These are phyloP conservation scores for Meiosimyza decipiens DNA, from an alignment of 2,888 invertebrate species.

Conservation along the genomic window DNA sequence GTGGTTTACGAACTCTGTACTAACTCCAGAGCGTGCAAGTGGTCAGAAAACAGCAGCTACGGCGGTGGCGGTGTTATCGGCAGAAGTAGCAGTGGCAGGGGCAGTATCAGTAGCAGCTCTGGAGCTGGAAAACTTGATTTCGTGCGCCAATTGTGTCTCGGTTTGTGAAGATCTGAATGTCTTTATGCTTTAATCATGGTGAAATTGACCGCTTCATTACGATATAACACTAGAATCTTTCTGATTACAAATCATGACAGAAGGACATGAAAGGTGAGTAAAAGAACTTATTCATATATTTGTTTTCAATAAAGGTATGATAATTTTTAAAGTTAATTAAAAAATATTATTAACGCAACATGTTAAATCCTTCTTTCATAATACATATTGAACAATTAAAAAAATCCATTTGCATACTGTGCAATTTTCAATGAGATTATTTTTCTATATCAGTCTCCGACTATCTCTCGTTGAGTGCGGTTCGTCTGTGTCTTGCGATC, in stretches of 20 bases:
- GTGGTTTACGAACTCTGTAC: too few relatives aligned
- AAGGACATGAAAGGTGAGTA: constrained; percentile 90
- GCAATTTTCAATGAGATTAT: too few relatives aligned
- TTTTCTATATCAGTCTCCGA: too few relatives aligned
- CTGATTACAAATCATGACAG: constrained; percentile 89
- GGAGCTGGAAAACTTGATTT: constrained; percentile 14
- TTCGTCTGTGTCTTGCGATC: too few relatives aligned
- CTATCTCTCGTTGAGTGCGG: too few relatives aligned
- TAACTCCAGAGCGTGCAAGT: neutral
- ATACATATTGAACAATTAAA: too few relatives aligned
- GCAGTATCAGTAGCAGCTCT: constrained; percentile 1
- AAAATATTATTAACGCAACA: too few relatives aligned
- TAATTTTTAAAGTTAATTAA: neutral
- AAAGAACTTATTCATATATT: neutral
- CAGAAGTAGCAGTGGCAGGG: constrained; percentile 18
- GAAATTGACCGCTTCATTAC: constrained; percentile 77
- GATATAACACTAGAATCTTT: constrained; percentile 85
- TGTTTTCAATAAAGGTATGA: neutral
- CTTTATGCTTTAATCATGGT: constrained; percentile 86
- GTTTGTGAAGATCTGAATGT: constrained; percentile 70
- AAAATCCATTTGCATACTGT: too few relatives aligned
- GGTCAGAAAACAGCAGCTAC: constrained; percentile 2
- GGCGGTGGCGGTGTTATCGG: constrained; percentile 27
- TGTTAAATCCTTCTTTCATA: too few relatives aligned
- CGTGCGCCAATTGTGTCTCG: constrained; percentile 36